Base-by-base conservation (phyloP, 1,140 invertebrate genomes). In the Tetragnatha versicolor region DNA sequence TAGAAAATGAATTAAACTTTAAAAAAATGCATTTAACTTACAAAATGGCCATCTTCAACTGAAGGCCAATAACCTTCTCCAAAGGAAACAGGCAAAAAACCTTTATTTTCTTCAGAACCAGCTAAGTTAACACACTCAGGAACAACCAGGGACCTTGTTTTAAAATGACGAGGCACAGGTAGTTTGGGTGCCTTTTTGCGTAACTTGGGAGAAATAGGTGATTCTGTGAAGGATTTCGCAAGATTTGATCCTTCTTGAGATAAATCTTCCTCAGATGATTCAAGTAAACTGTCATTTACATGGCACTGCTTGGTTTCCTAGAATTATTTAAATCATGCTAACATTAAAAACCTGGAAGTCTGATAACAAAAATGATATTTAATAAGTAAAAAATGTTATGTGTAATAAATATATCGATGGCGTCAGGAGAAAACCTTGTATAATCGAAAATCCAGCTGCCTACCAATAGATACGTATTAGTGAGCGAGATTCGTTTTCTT, bases 41-140 rank as follows among this genome's bases (percentile, higher is more conserved):
- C 73, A 77, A 77, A 77, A 31, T 77, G 73, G 22, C 73, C 73
- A 66, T 77, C 73, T 20, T 77, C 60, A n/a, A 77, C 73, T 39
- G 73, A 77, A 45, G 73, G 73, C 73, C 73, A 77, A 39, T 77
- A 77, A 2, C 73, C 73, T 55, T 77, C 73, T 31, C 73, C 73
- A 77, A 77, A 77, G 27, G 73, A 77, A 12, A 61, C 22, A n/a
- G 73, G 73, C 17, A 77, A 66, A 39, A 42, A 77, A 37, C 73
- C 73, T 55, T 66, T 77, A 37, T 75, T 75, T 17, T 77, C 73
- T 39, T 77, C 73, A 27, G 60, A 20, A 65, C 58, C 47, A n/a
- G 60, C 17, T 42, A 77, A 77, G 55, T 77, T 77, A 7, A 79
- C 76, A 60, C 63, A 79, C 33, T 79, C 76, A 39, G 76, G 76